These are phyloP conservation scores for Ditylenchus dipsaci DNA, from an alignment of 1,140 invertebrate genomes.

Conservation along the genomic window DNA sequence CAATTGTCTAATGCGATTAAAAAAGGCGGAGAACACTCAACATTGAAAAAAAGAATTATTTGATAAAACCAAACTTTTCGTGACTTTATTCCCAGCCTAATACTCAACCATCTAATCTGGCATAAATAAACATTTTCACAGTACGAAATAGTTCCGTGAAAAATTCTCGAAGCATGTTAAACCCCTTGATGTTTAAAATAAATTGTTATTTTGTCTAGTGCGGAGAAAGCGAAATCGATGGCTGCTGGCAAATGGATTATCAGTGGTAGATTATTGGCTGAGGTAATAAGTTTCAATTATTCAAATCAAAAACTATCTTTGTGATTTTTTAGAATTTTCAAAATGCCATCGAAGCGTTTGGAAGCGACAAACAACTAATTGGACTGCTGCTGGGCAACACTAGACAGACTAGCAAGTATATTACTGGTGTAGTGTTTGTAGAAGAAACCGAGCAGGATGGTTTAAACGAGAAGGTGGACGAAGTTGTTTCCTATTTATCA, in stretches of 20 bases:
- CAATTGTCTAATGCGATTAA: no score
- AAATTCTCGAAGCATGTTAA: no score
- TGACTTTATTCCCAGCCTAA: no score
- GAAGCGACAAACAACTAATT: background rate
- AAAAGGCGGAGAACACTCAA: no score
- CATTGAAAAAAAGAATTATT: no score
- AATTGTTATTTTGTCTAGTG: no score
- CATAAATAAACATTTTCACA: no score
- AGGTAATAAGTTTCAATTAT: background rate
- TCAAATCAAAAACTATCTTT: background rate
- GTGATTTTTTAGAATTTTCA: conserved; percentile 1
- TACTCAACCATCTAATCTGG: no score
- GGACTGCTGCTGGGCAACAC: background rate
- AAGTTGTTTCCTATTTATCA: background rate
- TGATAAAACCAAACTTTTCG: no score
- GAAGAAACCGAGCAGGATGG: background rate
- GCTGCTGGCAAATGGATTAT: background rate
- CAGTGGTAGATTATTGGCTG: background rate
- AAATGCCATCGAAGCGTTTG: background rate
- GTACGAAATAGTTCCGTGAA: no score
- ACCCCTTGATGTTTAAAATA: no score
- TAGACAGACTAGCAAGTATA: background rate
- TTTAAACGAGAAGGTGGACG: background rate
- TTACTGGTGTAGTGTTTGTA: conserved; percentile 4
- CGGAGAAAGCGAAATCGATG: background rate